Base-by-base conservation (phyloP, 2,888 invertebrate genomes). In the Linnaemya tessellans region DNA sequence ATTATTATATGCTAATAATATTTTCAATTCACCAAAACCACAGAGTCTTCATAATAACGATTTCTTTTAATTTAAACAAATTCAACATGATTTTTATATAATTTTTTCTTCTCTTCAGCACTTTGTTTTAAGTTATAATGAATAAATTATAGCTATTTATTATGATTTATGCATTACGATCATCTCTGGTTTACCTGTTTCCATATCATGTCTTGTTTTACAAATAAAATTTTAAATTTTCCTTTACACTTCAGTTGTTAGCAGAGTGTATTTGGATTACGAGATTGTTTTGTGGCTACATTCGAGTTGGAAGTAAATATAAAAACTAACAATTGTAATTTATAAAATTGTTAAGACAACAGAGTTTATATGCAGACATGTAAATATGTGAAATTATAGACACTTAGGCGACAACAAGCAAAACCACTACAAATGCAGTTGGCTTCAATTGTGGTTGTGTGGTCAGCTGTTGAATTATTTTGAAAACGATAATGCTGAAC, bases 241-340 rank as follows among this genome's bases (percentile, higher is more conserved):
- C 56, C 58, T 78, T 70, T 79, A 79, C 79, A 79, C 79, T 79
- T 79, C 60, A 67, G 79, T 79, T 74, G 79, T 62, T 84, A 84
- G 79, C 68, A 49, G 73, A 46, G 30, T 64, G 81, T 62, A 70
- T 54, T 51, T 46, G 65, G 56, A 41, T 68, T 75, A 43, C 54
- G 35, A 51, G 30, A 38, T 46, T 30, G 2, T 38, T 43, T 13
- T 43, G 13, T 43, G 41, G 11, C 41, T 46, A 20, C 18, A 15
- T 38, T 58, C 30, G 30, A 30, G 3, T 30, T 30, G 30, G 30
- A 30, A 30, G 30, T 30, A 30, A 30, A 30, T 30, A 30, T 30
- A 30, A 30, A 30, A 30, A 30, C 30, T 3, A 30, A 30, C 2
- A 30, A 3, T 30, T 30, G 5, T 30, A 30, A 30, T 30, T 30